These are phyloP conservation scores for Marmota flaviventris DNA, from an alignment of 2,113 vertebrate species.

Conservation along the genomic window DNA sequence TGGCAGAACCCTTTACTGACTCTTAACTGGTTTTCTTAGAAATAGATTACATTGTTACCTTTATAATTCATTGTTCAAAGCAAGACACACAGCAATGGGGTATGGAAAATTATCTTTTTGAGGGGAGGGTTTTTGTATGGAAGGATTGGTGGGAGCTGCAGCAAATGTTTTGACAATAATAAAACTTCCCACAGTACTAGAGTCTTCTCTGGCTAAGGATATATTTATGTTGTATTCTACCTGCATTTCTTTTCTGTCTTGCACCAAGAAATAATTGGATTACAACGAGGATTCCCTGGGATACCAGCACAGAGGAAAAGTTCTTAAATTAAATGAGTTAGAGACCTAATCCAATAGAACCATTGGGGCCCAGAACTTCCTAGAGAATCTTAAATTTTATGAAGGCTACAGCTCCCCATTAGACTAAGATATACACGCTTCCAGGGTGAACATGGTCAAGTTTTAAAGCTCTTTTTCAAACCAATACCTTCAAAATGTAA, in stretches of 20 bases:
- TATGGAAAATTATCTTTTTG: neutral
- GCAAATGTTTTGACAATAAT: neutral
- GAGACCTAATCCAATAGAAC: neutral
- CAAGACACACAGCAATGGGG: neutral
- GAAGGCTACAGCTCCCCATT: neutral
- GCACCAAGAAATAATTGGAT: neutral
- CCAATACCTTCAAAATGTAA: neutral
- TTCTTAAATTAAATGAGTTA: neutral
- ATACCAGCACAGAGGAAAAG: neutral
- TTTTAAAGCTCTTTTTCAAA: neutral
- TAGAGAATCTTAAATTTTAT: neutral
- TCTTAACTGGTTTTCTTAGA: neutral
- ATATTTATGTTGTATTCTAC: neutral
- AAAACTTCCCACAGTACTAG: neutral
- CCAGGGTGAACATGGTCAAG: neutral
- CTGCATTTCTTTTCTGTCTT: neutral
- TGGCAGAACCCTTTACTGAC: neutral
- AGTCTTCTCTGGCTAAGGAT: neutral
- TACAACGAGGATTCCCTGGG: neutral
- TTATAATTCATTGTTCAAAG: neutral
- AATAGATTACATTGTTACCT: neutral
- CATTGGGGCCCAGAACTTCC: neutral
- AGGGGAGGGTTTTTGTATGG: neutral
- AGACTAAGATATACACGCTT: neutral
- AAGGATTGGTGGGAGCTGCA: neutral